Percentiles rank a stretch among this genome's conserved stretches.
Conservation (phyloP, 2,797 vertebrate species). For the Bothrops alternatus region DNA sequence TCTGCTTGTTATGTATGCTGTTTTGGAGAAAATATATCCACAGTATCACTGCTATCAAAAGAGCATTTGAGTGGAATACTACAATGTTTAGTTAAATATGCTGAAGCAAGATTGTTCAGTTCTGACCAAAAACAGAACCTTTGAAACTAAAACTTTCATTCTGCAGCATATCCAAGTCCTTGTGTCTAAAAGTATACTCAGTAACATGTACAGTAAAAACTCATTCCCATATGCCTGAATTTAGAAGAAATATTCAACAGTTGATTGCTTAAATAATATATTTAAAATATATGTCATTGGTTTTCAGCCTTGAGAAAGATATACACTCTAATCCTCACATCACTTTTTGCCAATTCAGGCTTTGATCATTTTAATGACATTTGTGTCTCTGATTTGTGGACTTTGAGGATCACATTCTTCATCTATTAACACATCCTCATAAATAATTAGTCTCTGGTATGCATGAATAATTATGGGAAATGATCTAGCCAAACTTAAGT, state of each 20-base stretch:
- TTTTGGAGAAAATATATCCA: constrained; percentile 63
- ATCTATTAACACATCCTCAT: constrained; percentile 32
- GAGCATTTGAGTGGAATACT: constrained; percentile 62
- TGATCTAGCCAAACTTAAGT: not conserved
- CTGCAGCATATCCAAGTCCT: constrained; percentile 54
- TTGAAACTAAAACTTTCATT: constrained; percentile 57
- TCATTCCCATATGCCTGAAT: constrained; percentile 56
- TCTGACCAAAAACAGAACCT: constrained; percentile 64
- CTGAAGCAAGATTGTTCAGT: constrained; percentile 58
- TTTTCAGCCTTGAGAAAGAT: constrained; percentile 49
- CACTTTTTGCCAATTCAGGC: not conserved
- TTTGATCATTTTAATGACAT: constrained; percentile 35
- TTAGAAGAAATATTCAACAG: constrained; percentile 55
- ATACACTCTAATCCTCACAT: not conserved
- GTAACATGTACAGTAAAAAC: constrained; percentile 47
- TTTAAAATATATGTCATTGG: constrained; percentile 53
- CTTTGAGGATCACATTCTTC: not conserved
- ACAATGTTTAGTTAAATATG: constrained; percentile 62
- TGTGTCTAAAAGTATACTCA: constrained; percentile 45
- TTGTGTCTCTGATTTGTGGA: constrained; percentile 1
- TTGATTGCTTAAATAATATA: constrained; percentile 53
- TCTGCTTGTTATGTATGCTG: constrained; percentile 56
- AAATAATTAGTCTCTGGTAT: constrained; percentile 39
- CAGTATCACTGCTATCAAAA: constrained; percentile 56
- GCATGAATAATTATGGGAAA: constrained; percentile 34